Conservation (phyloP, 2,113 vertebrate genomes). For the Hyperopisus bebe region DNA sequence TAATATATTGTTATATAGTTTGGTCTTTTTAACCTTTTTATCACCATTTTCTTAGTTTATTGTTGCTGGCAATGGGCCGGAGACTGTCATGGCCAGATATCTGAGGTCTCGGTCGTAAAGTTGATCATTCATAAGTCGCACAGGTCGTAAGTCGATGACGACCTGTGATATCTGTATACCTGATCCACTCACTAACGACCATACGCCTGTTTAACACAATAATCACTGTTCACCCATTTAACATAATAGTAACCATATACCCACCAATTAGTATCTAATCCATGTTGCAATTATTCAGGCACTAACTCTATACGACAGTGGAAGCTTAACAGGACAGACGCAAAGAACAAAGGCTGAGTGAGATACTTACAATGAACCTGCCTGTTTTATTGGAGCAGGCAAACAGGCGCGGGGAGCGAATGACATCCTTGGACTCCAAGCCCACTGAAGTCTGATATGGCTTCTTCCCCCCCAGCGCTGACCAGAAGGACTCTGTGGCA, state of each 20-base stretch:
- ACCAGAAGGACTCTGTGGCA: slow-evolving; percentile 74
- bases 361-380: slow-evolving; percentile 71
- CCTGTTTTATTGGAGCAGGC: slow-evolving; percentile 89
- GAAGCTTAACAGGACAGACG: neutral
- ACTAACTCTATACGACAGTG: neutral
- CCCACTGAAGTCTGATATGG: slow-evolving; percentile 75
- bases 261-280: neutral
- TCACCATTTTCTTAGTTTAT: no score
- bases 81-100: no score
- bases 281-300: neutral
- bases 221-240: neutral
- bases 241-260: neutral
- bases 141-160: no score
- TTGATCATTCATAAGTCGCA: no score
- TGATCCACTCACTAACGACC: neutral
- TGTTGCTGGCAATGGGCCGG: no score
- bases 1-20: no score
- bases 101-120: no score
- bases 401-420: slow-evolving; percentile 69
- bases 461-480: slow-evolving; percentile 69
- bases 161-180: neutral
- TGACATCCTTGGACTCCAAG: slow-evolving; percentile 58
- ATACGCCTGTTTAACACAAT: neutral
- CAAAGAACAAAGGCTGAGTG: neutral
- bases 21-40: no score